Evolutionary conservation across 2,797 vertebrate genomes (phyloP).

Genomic region (Taeniopygia guttata): DNA sequence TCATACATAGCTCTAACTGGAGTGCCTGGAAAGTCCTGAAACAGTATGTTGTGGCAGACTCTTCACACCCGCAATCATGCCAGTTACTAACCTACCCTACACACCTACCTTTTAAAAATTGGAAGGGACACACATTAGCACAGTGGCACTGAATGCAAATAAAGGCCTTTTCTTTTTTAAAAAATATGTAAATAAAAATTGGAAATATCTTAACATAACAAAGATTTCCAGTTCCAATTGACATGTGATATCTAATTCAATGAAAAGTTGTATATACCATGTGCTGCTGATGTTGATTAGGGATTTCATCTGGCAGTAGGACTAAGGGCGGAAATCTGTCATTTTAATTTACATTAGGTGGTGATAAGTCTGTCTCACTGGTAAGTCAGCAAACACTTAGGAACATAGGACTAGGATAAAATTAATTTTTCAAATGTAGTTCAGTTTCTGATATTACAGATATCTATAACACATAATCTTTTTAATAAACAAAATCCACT

Average conservation of each 20-base stretch:
- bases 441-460: background rate
- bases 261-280: accelerated
- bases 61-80: background rate
- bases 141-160: background rate
- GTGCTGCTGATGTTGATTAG: background rate
- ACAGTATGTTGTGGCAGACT: background rate
- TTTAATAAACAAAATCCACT: background rate
- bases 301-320: background rate
- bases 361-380: background rate
- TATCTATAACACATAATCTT: background rate
- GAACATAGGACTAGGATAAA: background rate
- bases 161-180: background rate
- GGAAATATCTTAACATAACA: background rate
- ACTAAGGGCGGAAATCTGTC: background rate
- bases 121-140: background rate
- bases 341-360: background rate
- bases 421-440: background rate
- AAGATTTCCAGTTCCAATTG: background rate
- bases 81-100: background rate
- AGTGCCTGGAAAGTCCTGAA: conserved; percentile 6
- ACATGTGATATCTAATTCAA: background rate
- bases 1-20: background rate
- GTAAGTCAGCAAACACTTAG: background rate
- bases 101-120: background rate
- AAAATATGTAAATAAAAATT: background rate